Conservation (phyloP, 2,113 vertebrate species). For the Neolamprologus cancellatus region DNA sequence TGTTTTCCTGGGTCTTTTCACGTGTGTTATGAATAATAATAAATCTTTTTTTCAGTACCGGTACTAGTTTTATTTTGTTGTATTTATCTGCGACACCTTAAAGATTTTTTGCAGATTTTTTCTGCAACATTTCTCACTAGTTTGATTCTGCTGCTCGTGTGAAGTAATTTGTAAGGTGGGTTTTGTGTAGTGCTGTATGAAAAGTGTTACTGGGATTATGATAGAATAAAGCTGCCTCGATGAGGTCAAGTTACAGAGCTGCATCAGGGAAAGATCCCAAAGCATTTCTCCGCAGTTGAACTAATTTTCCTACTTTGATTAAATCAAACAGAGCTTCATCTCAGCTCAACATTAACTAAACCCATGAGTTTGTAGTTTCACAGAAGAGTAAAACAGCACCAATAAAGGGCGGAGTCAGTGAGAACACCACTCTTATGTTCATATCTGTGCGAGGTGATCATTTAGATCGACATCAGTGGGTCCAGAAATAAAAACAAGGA, state of each 20-base stretch:
- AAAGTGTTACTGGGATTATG: accelerated
- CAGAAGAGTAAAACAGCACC: accelerated
- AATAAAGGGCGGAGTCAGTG: not conserved
- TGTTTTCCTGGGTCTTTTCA: accelerated
- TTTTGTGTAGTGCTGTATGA: accelerated
- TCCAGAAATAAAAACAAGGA: not conserved
- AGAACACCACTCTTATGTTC: accelerated
- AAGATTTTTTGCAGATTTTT: accelerated
- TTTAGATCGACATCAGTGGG: not conserved
- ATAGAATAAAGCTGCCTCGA: not conserved
- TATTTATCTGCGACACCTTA: no score
- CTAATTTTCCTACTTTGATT: not conserved
- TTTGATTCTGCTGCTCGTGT: accelerated
- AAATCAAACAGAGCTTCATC: not conserved
- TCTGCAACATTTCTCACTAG: not conserved
- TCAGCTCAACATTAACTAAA: accelerated
- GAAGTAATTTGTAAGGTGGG: accelerated
- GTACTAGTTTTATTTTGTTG: no score
- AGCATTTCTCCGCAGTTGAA: accelerated
- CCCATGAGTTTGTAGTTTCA: not conserved
- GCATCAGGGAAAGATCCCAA: accelerated
- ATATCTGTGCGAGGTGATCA: accelerated
- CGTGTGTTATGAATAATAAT: no score
- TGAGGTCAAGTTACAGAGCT: accelerated
- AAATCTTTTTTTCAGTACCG: accelerated